Base-by-base conservation (phyloP, 2,113 vertebrate species). In the Prunella himalayana region DNA sequence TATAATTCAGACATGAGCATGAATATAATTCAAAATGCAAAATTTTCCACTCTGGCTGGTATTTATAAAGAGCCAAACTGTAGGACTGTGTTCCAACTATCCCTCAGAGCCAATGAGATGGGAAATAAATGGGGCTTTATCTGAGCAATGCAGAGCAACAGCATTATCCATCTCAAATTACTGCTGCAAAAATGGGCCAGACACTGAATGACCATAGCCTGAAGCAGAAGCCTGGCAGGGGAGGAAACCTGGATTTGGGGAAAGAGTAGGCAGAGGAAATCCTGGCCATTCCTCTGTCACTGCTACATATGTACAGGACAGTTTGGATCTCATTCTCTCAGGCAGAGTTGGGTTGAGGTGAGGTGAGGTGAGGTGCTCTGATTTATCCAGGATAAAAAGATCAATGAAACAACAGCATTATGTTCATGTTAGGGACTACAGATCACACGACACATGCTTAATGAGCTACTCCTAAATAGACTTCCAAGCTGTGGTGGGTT, bases 91-190 rank as follows among this genome's bases (percentile, higher is more conserved):
- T 64, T 86, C 71, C 86, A 86, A 21, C 81, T 77, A 65, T 59
- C 60, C 49, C 76, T 73, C 50, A 18, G 35, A 50, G 59, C 68
- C 64, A 63, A 30, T 3, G 45, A 79, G 41, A 64, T 4, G 59
- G 56, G 69, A 82, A 93, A 53, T 70, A 91, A 80, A 93, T n/a
- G 69, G 42, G 81, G 31, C 18, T 95, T 86, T 59, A 65, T 80
- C 68, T 61, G 78, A 61, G 37, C 31, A n/a, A 45, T n/a, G 80
- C 89, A 80, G 86, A 82, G 66, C 7, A 76, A 35, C n/a, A 54
- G 78, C 53, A 56, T 33, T 49, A 61, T 65, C 76, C 65, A 76
- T 21, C 59, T 59, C 60, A 80, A 76, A 80, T 76, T 7, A 25
- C 44, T 60, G 53, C 63, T 82, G 64, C 24, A 33, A 39, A 71